Evolutionary conservation across 2,888 invertebrate species (phyloP), one percentile per base, ranked within the genome.

Genomic region (Cataglyphis cursor): DNA sequence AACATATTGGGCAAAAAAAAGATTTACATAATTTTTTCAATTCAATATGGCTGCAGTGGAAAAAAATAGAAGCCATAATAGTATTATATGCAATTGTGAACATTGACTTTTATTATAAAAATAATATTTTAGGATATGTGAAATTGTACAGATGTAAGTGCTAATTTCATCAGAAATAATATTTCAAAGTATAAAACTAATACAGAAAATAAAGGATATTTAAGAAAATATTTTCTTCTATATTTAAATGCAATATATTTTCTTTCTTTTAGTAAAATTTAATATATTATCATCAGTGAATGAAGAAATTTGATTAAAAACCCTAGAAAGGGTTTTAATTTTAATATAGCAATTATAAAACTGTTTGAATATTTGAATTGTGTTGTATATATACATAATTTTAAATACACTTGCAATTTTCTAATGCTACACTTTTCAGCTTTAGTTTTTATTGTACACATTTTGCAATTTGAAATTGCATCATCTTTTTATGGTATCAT

Each of bases 331-430:
- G n/a, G n/a, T n/a, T n/a, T 48, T n/a, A 48, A 48, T 48, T 8
- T 8, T 8, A 48, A 48, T 48, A 65, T 41, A 65, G 21, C 35
- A 78, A 44, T 78, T 59, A 41, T 5, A 54, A 54, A 57, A 57
- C 28, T 4, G 3, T 35, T 24, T 35, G 18, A 59, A 12, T 18
- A 78, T 21, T 72, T 72, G 18, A n/a, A 70, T 54, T 4, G 31
- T 35, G 2, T 74, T 21, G 3, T 75, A 21, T 61, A 18, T n/a
- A 51, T 38, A 31, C 5, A 6, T 31, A 48, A 35, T 64, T 75
- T 35, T 35, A 64, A 75, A 41, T 76, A 66, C 6, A 76, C 4
- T n/a, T 54, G 66, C 12, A 41, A 3, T 78, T 78, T 59, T 72
- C 3, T 59, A 70, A 59, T 24, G 1, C 12, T 31, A 70, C 31